Conservation (phyloP, 2,113 vertebrate genomes). For the Apus apus region DNA sequence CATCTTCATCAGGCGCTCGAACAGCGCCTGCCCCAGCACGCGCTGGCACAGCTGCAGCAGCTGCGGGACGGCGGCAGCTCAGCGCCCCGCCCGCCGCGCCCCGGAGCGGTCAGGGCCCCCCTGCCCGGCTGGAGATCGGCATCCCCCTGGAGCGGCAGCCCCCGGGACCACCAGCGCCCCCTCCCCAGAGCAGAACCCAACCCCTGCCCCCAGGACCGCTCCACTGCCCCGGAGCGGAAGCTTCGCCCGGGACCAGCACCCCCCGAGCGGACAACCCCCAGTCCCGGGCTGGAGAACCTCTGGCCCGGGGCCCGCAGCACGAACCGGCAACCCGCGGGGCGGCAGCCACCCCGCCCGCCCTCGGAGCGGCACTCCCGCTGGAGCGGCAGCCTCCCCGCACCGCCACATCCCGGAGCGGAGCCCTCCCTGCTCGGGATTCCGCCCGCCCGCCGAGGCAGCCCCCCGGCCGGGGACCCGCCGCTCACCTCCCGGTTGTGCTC, state of each 20-base stretch:
- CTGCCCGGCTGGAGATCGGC: too few relatives aligned
- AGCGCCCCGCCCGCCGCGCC: background rate
- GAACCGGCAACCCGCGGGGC: background rate
- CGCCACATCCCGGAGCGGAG: too few relatives aligned
- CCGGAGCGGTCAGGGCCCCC: too few relatives aligned
- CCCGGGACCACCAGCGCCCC: too few relatives aligned
- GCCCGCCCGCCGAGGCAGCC: background rate
- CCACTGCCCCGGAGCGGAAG: too few relatives aligned
- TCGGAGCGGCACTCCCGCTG: too few relatives aligned
- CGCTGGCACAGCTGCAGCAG: constrained; percentile 41
- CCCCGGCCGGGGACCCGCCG: background rate
- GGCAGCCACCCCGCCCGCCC: constrained; percentile 37
- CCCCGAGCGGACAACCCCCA: background rate
- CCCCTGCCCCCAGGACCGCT: too few relatives aligned
- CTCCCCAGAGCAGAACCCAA: too few relatives aligned
- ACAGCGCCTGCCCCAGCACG: constrained; percentile 82
- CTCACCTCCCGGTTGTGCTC: constrained; percentile 79
- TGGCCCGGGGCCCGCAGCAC: too few relatives aligned
- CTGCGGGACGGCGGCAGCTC: background rate
- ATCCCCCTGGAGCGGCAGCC: background rate
- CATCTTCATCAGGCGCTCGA: constrained; percentile 89
- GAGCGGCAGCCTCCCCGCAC: too few relatives aligned
- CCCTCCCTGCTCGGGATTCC: background rate
- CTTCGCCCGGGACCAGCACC: too few relatives aligned
- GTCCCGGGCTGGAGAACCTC: too few relatives aligned